phyloP scores from a whole-genome alignment of 2,888 invertebrate species.

The Melinaea menophilus region DNA sequence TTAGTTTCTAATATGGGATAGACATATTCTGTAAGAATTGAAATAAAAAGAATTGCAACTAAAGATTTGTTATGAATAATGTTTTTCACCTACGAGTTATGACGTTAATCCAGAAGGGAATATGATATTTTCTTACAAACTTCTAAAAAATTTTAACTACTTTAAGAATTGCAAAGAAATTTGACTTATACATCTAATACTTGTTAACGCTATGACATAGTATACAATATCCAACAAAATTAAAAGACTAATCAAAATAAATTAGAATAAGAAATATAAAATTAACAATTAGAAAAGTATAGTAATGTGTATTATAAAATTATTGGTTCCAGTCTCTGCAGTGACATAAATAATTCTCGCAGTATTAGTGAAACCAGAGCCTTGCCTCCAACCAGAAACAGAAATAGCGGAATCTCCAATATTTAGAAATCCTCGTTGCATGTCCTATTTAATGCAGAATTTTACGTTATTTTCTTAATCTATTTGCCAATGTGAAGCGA shows the following conservation, averaged over 20 bases:
- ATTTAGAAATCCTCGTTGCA: slow-evolving; percentile 79
- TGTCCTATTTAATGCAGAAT: slow-evolving; percentile 79
- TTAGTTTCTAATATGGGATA: slow-evolving; percentile 7
- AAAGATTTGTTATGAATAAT: not conserved
- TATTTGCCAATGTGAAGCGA: slow-evolving; percentile 73
- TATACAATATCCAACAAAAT: not conserved
- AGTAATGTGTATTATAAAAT: not conserved
- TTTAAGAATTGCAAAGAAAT: not conserved
- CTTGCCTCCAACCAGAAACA: slow-evolving; percentile 84
- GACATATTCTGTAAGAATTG: not conserved
- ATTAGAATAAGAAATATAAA: not conserved
- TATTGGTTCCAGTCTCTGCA: slow-evolving; percentile 37
- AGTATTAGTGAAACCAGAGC: slow-evolving; percentile 83
- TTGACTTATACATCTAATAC: too few species aligned
- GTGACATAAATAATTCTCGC: slow-evolving; percentile 80
- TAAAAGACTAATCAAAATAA: not conserved
- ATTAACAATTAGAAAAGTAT: not conserved
- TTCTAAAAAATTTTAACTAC: not conserved
- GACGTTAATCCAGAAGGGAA: slow-evolving; percentile 1
- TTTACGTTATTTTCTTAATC: slow-evolving; percentile 80
- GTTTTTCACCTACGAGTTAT: slow-evolving; percentile 3
- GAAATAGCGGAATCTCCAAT: slow-evolving; percentile 83
- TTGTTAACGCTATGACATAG: too few species aligned
- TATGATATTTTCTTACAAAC: not conserved
- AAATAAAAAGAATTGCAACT: too few species aligned